These are phyloP conservation scores for Chloroceryle inda DNA, from an alignment of 2,797 vertebrate species.

Conservation along the genomic window DNA sequence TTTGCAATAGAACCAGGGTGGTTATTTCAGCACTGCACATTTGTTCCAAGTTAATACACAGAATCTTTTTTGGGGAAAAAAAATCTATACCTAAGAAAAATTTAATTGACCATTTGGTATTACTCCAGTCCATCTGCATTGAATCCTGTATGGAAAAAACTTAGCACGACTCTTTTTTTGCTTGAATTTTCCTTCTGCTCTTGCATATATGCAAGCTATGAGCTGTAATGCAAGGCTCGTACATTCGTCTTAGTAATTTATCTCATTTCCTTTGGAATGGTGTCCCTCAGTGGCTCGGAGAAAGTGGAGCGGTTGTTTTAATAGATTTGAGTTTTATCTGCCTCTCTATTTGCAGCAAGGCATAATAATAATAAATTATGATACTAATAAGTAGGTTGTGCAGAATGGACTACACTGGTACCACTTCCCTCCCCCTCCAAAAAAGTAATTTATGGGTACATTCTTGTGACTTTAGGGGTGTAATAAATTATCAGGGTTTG, in stretches of 20 bases:
- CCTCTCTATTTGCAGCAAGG: slow-evolving; percentile 74
- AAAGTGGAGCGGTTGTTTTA: slow-evolving; percentile 78
- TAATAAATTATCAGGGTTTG: slow-evolving; percentile 82
- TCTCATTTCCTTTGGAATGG: slow-evolving; percentile 65
- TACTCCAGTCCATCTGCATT: slow-evolving; percentile 19
- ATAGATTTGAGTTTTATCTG: slow-evolving; percentile 84
- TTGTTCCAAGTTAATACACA: background rate
- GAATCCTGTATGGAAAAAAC: slow-evolving; percentile 35
- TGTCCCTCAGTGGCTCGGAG: slow-evolving; percentile 75
- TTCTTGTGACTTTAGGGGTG: slow-evolving; percentile 83
- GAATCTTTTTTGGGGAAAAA: background rate
- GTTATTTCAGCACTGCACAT: background rate
- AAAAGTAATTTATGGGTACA: slow-evolving; percentile 80
- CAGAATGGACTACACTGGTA: slow-evolving; percentile 66
- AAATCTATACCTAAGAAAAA: slow-evolving; percentile 36
- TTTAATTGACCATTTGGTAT: slow-evolving; percentile 62
- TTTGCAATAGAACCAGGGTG: background rate
- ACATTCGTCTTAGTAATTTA: slow-evolving; percentile 71
- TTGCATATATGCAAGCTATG: slow-evolving; percentile 9
- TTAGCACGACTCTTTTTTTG: background rate
- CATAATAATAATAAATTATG: slow-evolving; percentile 85
- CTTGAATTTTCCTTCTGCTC: slow-evolving; percentile 50
- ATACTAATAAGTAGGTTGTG: slow-evolving; percentile 81
- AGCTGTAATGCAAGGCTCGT: background rate
- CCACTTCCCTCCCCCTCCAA: slow-evolving; percentile 65